Evolutionary conservation across 2,888 invertebrate genomes (phyloP).

Genomic region (Mimumesa dahlbomi): DNA sequence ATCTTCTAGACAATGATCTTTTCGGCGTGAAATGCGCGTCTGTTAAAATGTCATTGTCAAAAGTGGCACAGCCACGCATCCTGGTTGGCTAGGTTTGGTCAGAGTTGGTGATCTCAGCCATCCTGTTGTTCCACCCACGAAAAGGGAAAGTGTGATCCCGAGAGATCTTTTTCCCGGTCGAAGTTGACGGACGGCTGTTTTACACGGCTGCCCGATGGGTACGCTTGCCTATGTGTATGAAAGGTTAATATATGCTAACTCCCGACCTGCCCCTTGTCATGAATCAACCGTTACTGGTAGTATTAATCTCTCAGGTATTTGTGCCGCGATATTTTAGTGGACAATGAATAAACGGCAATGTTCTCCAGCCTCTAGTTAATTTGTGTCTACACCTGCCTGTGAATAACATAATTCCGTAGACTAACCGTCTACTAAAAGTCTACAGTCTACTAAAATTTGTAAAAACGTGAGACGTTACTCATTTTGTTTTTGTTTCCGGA

Average conservation of each 20-base stretch:
- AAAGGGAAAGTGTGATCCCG: conserved; percentile 61
- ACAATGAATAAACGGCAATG: conserved; percentile 56
- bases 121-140: conserved; percentile 61
- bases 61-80: conserved; percentile 49
- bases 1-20: not conserved
- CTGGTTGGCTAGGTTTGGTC: conserved; percentile 42
- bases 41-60: conserved; percentile 11
- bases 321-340: conserved; percentile 65
- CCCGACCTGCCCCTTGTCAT: conserved; percentile 47
- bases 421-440: too few species aligned
- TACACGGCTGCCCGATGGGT: not conserved
- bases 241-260: conserved; percentile 68
- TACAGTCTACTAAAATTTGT: too few species aligned
- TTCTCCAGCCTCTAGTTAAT: too few species aligned
- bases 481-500: too few species aligned
- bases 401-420: too few species aligned
- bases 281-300: conserved; percentile 51
- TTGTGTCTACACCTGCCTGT: too few species aligned
- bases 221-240: conserved; percentile 13
- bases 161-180: conserved; percentile 38
- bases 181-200: conserved; percentile 40
- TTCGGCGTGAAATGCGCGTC: not conserved
- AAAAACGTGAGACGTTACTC: too few species aligned
- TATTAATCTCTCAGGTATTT: conserved; percentile 60
- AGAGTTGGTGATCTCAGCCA: conserved; percentile 53